Evolutionary conservation across 2,113 vertebrate genomes (phyloP).

Genomic region (Brachyhypopomus occidentalis): DNA sequence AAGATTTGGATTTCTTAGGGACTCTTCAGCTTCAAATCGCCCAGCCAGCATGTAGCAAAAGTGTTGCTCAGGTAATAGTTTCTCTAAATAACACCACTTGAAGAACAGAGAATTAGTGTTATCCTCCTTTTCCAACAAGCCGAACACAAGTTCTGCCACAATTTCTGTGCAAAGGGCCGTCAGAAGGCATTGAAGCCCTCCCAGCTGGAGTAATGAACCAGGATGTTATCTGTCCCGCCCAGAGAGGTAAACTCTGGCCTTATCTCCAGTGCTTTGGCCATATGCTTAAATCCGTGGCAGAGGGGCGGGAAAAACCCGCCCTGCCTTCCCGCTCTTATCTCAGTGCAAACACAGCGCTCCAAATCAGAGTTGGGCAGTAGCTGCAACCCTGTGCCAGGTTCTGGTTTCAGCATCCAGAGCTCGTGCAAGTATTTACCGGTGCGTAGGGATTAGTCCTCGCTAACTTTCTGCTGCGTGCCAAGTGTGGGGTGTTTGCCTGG

Average conservation of each 20-base stretch:
- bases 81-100: slow-evolving; percentile 45
- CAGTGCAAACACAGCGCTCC: slow-evolving; percentile 50
- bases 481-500: slow-evolving; percentile 23
- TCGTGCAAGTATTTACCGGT: slow-evolving; percentile 19
- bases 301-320: slow-evolving; percentile 62
- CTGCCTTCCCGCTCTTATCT: slow-evolving; percentile 56
- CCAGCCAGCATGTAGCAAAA: slow-evolving; percentile 2
- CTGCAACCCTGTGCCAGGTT: not conserved
- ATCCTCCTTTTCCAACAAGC: slow-evolving; percentile 46
- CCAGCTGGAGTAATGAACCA: slow-evolving; percentile 66
- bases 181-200: slow-evolving; percentile 61
- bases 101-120: slow-evolving; percentile 45
- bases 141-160: slow-evolving; percentile 38
- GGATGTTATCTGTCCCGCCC: slow-evolving; percentile 70
- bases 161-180: slow-evolving; percentile 48
- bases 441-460: slow-evolving; percentile 40
- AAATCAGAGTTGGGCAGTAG: slow-evolving; percentile 22
- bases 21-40: slow-evolving; percentile 16
- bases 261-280: slow-evolving; percentile 76
- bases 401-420: slow-evolving; percentile 33
- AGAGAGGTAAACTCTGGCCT: slow-evolving; percentile 68
- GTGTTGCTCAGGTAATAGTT: slow-evolving; percentile 13
- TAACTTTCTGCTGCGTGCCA: slow-evolving; percentile 39
- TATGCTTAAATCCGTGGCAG: slow-evolving; percentile 73
- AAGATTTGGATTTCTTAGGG: not conserved